phyloP scores from a whole-genome alignment of 2,113 vertebrate species.

The human region DNA sequence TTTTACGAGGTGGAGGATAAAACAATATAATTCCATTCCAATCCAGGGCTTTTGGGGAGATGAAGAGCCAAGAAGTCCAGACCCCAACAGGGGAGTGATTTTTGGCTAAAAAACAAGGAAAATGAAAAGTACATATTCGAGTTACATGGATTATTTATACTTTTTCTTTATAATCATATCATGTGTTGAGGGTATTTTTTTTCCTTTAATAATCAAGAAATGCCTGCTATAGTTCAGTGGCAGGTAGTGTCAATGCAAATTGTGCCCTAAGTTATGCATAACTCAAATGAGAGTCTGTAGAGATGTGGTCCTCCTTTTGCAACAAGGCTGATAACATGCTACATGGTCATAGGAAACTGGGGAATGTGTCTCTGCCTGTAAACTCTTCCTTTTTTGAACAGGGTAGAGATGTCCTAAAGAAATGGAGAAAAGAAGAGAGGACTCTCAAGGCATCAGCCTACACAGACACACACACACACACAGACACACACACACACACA shows the following conservation, averaged over 20 bases:
- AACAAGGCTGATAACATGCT: slow-evolving; percentile 76
- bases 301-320: slow-evolving; percentile 74
- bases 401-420: slow-evolving; percentile 67
- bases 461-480: slow-evolving; percentile 10
- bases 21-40: slow-evolving; percentile 77
- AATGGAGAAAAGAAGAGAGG: slow-evolving; percentile 34
- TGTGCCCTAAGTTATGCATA: slow-evolving; percentile 71
- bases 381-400: slow-evolving; percentile 75
- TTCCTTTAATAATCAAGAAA: slow-evolving; percentile 79
- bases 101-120: slow-evolving; percentile 79
- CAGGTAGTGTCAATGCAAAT: slow-evolving; percentile 81
- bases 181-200: slow-evolving; percentile 72
- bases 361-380: slow-evolving; percentile 48
- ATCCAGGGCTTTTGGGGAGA: slow-evolving; percentile 82
- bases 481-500: background rate
- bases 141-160: slow-evolving; percentile 84
- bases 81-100: slow-evolving; percentile 73
- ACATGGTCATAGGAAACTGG: slow-evolving; percentile 59
- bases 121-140: slow-evolving; percentile 78
- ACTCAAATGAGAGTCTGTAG: slow-evolving; percentile 62
- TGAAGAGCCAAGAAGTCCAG: slow-evolving; percentile 80
- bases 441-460: slow-evolving; percentile 62
- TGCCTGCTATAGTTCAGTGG: slow-evolving; percentile 73
- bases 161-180: slow-evolving; percentile 84
- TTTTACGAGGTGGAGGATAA: slow-evolving; percentile 77